These are phyloP conservation scores for Apistogramma diplotaenia DNA, from an alignment of 2,113 vertebrate genomes.

Conservation along the genomic window DNA sequence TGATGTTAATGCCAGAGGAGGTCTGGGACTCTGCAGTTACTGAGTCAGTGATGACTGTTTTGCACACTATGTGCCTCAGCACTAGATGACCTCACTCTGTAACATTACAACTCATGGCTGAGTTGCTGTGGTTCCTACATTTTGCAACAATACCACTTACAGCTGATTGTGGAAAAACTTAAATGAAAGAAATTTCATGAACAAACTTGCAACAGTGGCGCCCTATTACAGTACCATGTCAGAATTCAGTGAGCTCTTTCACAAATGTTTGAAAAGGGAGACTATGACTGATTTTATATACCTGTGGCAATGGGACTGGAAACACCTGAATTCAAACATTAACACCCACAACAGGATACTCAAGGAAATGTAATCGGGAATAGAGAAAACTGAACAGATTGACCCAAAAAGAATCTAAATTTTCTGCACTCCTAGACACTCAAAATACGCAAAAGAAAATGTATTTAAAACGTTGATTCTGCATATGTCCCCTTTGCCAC, in stretches of 20 bases:
- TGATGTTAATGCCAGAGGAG: background rate
- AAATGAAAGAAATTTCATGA: background rate
- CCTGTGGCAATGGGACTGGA: no score
- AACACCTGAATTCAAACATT: no score
- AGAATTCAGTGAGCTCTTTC: background rate
- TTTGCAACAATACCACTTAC: background rate
- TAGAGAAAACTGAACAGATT: no score
- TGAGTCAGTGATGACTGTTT: background rate
- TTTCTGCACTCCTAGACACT: no score
- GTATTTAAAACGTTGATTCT: no score
- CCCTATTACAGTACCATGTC: background rate
- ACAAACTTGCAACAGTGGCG: background rate
- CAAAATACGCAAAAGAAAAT: no score
- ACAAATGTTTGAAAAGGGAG: background rate
- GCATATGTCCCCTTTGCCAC: no score
- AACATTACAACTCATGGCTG: background rate
- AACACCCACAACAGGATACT: no score
- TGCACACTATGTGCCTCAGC: no score
- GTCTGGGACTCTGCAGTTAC: background rate
- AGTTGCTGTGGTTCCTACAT: background rate
- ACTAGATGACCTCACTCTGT: background rate
- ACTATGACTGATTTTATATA: background rate
- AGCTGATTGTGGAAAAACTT: background rate
- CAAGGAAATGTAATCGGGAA: no score
- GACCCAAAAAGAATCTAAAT: no score